A percentile compares a stretch with the other conserved stretches of the same genome.
phyloP scores from a whole-genome alignment of 2,113 vertebrate genomes.

The Hemiscyllium ocellatum region DNA sequence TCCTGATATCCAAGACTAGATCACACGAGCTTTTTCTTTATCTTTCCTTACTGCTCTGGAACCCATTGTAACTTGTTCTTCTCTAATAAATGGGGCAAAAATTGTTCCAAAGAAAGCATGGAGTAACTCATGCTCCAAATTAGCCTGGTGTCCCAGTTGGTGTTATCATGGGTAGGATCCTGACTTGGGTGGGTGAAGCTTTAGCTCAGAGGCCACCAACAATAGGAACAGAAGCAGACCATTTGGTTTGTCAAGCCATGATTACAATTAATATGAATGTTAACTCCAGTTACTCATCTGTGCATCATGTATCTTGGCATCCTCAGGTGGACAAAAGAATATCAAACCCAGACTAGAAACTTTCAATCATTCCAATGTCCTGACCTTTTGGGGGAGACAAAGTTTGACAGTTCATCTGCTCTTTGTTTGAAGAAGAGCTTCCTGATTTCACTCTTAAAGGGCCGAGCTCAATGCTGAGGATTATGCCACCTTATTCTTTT shows the following conservation, averaged over 20 bases:
- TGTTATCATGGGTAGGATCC: neutral
- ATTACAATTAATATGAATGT: neutral
- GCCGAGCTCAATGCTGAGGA: neutral
- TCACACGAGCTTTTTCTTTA: neutral
- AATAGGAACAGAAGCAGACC: neutral
- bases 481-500: neutral
- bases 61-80: neutral
- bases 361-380: neutral
- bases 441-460: neutral
- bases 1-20: neutral
- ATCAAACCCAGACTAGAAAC: neutral
- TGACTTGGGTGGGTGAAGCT: neutral
- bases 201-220: neutral
- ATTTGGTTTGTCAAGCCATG: neutral
- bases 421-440: neutral
- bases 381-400: neutral
- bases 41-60: neutral
- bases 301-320: neutral
- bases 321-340: neutral
- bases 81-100: neutral
- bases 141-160: neutral
- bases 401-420: neutral
- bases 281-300: neutral
- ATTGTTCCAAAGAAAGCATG: neutral
- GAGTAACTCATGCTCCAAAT: neutral